Conservation (phyloP, 2,113 vertebrate species). For the Xenus cinereus region DNA sequence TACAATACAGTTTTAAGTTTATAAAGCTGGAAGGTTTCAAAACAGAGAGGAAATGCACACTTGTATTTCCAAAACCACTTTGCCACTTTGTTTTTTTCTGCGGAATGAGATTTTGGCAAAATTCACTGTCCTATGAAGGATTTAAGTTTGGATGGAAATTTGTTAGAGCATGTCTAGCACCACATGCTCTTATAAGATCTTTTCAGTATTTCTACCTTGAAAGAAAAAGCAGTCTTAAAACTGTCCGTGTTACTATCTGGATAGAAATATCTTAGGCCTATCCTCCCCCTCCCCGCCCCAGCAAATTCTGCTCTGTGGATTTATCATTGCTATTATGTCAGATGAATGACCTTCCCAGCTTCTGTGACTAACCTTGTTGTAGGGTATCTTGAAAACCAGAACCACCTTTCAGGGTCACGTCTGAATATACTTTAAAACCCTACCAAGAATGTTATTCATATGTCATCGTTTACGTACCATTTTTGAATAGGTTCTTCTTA, state of each 20-base stretch:
- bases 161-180: background rate
- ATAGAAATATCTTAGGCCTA: background rate
- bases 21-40: background rate
- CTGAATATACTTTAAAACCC: background rate
- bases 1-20: background rate
- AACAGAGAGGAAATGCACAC: background rate
- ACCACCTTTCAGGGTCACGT: background rate
- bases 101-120: background rate
- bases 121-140: background rate
- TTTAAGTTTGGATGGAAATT: background rate
- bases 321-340: background rate
- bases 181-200: background rate
- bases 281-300: background rate
- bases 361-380: background rate
- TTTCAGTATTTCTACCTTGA: background rate
- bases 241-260: background rate
- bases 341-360: background rate
- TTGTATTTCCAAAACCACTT: background rate
- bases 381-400: background rate
- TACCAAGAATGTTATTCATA: background rate
- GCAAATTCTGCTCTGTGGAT: background rate
- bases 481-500: background rate
- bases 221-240: background rate
- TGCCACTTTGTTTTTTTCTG: background rate
- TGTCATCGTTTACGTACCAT: background rate